Evolutionary conservation across 2,888 invertebrate genomes (phyloP).

Genomic region (Archips xylosteana): DNA sequence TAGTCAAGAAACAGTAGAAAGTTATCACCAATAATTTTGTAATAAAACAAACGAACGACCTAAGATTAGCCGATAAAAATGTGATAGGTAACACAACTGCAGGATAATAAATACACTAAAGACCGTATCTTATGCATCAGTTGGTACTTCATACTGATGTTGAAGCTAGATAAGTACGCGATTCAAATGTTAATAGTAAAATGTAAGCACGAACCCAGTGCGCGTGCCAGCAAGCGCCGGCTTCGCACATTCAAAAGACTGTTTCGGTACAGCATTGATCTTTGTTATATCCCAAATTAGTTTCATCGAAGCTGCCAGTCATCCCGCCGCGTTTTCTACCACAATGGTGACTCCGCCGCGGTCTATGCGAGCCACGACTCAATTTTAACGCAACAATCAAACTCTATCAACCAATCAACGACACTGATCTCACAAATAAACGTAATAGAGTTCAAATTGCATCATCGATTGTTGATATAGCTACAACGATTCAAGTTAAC

Average conservation of each 20-base stretch:
- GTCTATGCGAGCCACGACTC: constrained; percentile 70
- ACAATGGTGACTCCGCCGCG: constrained; percentile 76
- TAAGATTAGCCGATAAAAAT: background rate
- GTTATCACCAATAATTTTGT: background rate
- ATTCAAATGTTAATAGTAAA: constrained; percentile 35
- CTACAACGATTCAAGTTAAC: constrained; percentile 66
- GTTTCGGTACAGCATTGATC: constrained; percentile 81
- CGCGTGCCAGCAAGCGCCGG: constrained; percentile 65
- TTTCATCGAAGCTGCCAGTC: constrained; percentile 82
- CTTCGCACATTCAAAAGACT: constrained; percentile 75
- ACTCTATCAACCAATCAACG: constrained; percentile 54
- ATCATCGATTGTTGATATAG: constrained; percentile 57
- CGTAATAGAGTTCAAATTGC: constrained; percentile 74
- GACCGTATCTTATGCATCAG: constrained; percentile 2
- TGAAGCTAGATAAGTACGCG: constrained; percentile 21
- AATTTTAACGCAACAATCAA: constrained; percentile 63
- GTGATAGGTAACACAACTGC: background rate
- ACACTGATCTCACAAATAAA: constrained; percentile 62
- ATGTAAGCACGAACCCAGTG: constrained; percentile 49
- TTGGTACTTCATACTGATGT: background rate
- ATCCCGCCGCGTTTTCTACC: constrained; percentile 80
- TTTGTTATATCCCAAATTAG: constrained; percentile 85
- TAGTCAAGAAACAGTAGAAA: background rate
- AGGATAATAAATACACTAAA: background rate
- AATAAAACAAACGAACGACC: background rate